phyloP scores from a whole-genome alignment of 2,113 vertebrate genomes.

The Corydoras maculifer region DNA sequence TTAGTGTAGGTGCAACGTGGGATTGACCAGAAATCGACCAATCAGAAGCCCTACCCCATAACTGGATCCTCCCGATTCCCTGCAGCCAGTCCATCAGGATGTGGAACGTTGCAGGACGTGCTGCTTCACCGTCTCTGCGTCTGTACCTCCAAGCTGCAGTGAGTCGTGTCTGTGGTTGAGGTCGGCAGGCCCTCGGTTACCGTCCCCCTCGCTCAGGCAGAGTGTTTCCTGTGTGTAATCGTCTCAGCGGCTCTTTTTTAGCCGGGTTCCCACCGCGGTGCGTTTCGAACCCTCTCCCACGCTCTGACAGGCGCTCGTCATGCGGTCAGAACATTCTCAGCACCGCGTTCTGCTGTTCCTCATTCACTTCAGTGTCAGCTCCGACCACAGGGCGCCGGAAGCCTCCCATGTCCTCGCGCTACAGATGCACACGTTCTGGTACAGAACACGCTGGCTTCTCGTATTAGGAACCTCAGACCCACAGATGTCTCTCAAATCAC shows the following conservation, averaged over 20 bases:
- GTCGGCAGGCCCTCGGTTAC: conserved; percentile 25
- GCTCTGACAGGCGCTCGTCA: neutral
- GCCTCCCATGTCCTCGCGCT: conserved; percentile 1
- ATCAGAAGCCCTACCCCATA: conserved; percentile 33
- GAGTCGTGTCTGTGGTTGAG: conserved; percentile 10
- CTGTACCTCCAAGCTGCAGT: neutral
- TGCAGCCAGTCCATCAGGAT: conserved; percentile 22
- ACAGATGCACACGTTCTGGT: conserved; percentile 2
- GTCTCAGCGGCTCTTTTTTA: neutral
- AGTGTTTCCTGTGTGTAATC: conserved; percentile 39
- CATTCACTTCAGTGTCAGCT: conserved; percentile 21
- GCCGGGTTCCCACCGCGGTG: neutral
- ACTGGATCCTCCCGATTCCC: conserved; percentile 2
- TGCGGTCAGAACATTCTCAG: neutral
- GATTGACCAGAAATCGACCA: neutral
- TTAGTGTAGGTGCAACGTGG: too few relatives aligned
- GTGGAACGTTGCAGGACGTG: neutral
- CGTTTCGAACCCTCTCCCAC: neutral
- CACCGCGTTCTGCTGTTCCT: conserved; percentile 21
- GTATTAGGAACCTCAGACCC: too few relatives aligned
- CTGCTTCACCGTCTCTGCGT: neutral
- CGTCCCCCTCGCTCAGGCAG: neutral
- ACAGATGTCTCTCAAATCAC: too few relatives aligned
- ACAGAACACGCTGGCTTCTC: neutral
- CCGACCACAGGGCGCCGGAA: conserved; percentile 18